Evolutionary conservation across 2,797 vertebrate species (phyloP).

Genomic region (Pangasius krempfi): DNA sequence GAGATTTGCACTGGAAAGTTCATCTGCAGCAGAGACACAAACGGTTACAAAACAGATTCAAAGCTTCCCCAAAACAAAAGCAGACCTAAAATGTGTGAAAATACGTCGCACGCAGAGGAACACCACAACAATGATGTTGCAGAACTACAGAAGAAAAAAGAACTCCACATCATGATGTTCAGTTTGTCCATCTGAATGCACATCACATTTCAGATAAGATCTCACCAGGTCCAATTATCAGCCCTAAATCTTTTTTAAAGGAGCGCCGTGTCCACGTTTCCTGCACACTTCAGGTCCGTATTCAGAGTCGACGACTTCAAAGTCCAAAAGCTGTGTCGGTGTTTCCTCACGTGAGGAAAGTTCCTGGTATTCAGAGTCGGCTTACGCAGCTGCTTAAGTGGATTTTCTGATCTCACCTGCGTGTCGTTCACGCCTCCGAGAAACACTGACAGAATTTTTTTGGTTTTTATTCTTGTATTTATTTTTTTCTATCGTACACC

Average conservation of each 20-base stretch:
- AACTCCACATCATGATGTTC: not conserved
- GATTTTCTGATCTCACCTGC: not conserved
- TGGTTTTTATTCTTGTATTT: not conserved
- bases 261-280: not conserved
- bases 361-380: no score
- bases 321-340: not conserved
- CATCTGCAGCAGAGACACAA: not conserved
- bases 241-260: not conserved
- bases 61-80: not conserved
- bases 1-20: conserved; percentile 19
- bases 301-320: no score
- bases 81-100: not conserved
- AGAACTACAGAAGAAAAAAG: not conserved
- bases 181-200: not conserved
- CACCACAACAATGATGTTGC: not conserved
- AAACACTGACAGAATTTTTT: not conserved
- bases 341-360: not conserved
- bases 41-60: not conserved
- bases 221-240: not conserved
- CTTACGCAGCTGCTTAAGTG: no score
- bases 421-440: not conserved
- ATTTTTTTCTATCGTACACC: not conserved
- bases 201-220: not conserved
- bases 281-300: no score
- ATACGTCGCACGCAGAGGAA: not conserved